phyloP scores from a whole-genome alignment of 2,888 invertebrate species.

The Augochlorella aurata region DNA sequence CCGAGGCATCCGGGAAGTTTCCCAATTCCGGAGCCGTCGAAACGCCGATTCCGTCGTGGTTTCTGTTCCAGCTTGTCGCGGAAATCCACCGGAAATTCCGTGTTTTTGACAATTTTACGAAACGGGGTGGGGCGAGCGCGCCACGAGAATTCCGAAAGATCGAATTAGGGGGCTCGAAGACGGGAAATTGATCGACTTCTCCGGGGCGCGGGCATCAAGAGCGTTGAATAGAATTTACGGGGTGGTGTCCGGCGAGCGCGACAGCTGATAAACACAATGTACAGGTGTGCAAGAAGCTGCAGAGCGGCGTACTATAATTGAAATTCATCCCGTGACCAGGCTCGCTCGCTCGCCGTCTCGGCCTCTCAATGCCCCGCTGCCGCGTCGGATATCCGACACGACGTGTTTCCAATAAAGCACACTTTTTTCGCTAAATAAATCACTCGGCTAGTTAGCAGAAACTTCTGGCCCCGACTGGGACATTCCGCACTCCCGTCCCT shows the following conservation, averaged over 20 bases:
- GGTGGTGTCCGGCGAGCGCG: background rate
- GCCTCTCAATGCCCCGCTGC: slow-evolving; percentile 18
- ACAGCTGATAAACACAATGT: slow-evolving; percentile 14
- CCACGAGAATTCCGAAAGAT: no score
- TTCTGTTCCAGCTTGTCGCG: background rate
- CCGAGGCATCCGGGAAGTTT: slow-evolving; percentile 54
- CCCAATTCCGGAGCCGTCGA: slow-evolving; percentile 46
- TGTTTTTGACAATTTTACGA: no score
- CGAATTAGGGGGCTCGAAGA: background rate
- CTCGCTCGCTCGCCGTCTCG: background rate
- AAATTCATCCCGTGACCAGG: slow-evolving; percentile 59
- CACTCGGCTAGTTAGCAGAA: slow-evolving; percentile 43
- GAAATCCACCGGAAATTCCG: slow-evolving; percentile 9
- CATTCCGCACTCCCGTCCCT: background rate
- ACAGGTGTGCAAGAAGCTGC: slow-evolving; percentile 24
- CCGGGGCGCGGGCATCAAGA: background rate
- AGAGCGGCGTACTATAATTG: slow-evolving; percentile 52
- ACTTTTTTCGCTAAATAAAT: slow-evolving; percentile 60
- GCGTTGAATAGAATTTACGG: background rate
- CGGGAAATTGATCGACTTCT: background rate
- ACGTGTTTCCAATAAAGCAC: slow-evolving; percentile 62
- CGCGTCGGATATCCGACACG: slow-evolving; percentile 56
- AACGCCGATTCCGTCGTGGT: slow-evolving; percentile 13
- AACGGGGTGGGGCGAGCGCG: no score
- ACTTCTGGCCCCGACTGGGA: background rate